Evolutionary conservation across 64 coral and sea anemone genomes (phyloP).

Genomic region (Hydrozoanthus tunicans): DNA sequence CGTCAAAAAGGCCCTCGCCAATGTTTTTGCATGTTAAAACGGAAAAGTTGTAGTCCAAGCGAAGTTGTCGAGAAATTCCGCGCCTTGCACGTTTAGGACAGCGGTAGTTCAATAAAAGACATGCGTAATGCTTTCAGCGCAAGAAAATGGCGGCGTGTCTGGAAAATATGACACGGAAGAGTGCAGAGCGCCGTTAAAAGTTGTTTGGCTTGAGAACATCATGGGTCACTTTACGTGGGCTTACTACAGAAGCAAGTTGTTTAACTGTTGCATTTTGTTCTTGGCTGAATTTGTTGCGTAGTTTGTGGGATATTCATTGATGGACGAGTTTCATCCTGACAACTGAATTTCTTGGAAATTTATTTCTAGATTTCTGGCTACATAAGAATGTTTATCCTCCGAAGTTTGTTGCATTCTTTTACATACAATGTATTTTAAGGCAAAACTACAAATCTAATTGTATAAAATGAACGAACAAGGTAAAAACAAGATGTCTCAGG

Average conservation of each 20-base stretch:
- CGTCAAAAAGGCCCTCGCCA: constrained; percentile 40
- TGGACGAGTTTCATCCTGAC: background rate
- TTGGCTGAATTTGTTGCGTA: background rate
- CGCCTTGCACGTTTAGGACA: constrained; percentile 1
- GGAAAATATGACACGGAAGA: background rate
- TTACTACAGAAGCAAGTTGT: background rate
- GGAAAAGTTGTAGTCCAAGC: constrained; percentile 9
- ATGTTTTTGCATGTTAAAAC: constrained; percentile 51
- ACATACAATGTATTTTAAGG: constrained; percentile 26
- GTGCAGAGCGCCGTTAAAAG: background rate
- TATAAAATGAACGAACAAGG: constrained; percentile 26
- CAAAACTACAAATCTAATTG: background rate
- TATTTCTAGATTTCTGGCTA: background rate
- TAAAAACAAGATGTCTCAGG: constrained; percentile 4
- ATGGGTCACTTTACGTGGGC: background rate
- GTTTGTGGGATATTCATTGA: background rate
- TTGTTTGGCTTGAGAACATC: background rate
- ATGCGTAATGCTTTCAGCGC: constrained; percentile 12
- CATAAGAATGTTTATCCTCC: background rate
- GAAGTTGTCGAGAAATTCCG: constrained; percentile 25
- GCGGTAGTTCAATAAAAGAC: background rate
- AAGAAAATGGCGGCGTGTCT: constrained; percentile 30
- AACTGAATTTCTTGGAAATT: constrained; percentile 22
- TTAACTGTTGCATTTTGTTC: background rate
- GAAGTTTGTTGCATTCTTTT: background rate